Conservation (phyloP, 92 coral and sea anemone species). For the Epizoanthus stellaris region DNA sequence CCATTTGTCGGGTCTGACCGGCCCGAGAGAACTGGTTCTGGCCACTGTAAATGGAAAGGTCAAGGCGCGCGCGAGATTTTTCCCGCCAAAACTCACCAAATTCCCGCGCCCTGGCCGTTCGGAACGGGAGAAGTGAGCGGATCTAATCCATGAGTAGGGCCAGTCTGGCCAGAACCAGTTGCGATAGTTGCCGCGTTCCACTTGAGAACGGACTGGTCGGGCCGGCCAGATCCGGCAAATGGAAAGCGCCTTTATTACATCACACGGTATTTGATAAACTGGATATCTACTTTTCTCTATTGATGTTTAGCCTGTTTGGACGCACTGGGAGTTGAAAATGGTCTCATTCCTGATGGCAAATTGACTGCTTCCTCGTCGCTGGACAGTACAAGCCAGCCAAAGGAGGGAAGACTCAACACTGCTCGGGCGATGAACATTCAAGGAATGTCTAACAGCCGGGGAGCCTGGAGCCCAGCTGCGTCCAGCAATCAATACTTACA, state of each 20-base stretch:
- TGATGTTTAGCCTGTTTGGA: slow-evolving; percentile 72
- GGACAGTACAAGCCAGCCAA: slow-evolving; percentile 68
- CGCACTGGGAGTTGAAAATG: slow-evolving; percentile 80
- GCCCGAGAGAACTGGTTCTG: too few species aligned
- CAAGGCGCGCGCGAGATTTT: too few species aligned
- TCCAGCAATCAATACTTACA: slow-evolving; percentile 87
- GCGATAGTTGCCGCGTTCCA: not conserved
- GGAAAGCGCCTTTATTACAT: not conserved
- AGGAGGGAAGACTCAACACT: slow-evolving; percentile 74
- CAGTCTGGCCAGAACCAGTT: too few species aligned
- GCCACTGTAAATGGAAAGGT: too few species aligned
- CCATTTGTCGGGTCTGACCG: too few species aligned
- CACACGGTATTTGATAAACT: too few species aligned
- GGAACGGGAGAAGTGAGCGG: too few species aligned
- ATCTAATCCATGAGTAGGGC: too few species aligned
- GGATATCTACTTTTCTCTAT: not conserved
- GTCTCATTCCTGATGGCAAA: slow-evolving; percentile 75
- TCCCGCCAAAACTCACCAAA: too few species aligned
- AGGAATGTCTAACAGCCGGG: slow-evolving; percentile 88
- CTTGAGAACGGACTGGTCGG: too few species aligned
- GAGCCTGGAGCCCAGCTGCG: slow-evolving; percentile 93
- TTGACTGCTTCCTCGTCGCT: slow-evolving; percentile 82
- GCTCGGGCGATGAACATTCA: slow-evolving; percentile 65
- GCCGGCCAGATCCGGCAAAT: not conserved
- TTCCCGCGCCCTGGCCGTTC: too few species aligned